These are phyloP conservation scores for Probosciger aterrimus DNA, from an alignment of 2,113 vertebrate genomes.

Conservation along the genomic window DNA sequence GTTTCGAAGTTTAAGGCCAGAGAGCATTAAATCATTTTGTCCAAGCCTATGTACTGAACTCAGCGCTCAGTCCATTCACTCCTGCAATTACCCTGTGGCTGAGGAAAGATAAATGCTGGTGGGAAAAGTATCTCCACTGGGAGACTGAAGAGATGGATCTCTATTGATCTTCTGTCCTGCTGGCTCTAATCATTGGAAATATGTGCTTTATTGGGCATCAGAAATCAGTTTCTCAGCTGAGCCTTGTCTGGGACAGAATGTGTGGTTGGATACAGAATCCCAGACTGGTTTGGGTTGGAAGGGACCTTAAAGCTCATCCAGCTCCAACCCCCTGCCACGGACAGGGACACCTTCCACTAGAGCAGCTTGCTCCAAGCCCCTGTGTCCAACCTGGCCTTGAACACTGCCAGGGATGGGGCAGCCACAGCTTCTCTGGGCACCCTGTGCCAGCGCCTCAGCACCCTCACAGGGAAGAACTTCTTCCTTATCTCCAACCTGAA, in stretches of 20 bases:
- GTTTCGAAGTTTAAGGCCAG: background rate
- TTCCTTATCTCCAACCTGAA: background rate
- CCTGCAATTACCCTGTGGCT: background rate
- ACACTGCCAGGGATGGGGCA: too few relatives aligned
- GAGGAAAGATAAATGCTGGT: background rate
- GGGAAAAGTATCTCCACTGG: background rate
- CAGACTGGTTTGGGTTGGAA: background rate
- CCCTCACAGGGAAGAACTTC: background rate
- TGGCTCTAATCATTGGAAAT: background rate
- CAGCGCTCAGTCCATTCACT: background rate
- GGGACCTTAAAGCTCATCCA: background rate
- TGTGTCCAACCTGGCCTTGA: too few relatives aligned
- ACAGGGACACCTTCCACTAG: background rate
- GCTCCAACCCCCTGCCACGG: fast-evolving
- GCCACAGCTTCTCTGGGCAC: background rate
- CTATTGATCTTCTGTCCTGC: background rate
- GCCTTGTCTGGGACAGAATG: background rate
- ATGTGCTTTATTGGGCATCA: background rate
- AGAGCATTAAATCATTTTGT: background rate
- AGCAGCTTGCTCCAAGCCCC: too few relatives aligned
- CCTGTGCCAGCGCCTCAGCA: background rate
- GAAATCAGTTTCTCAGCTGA: background rate
- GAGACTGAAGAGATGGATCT: background rate
- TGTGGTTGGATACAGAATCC: background rate
- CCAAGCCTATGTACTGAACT: background rate